Conservation (phyloP, 2,797 vertebrate genomes). For the Hydrolagus colliei region DNA sequence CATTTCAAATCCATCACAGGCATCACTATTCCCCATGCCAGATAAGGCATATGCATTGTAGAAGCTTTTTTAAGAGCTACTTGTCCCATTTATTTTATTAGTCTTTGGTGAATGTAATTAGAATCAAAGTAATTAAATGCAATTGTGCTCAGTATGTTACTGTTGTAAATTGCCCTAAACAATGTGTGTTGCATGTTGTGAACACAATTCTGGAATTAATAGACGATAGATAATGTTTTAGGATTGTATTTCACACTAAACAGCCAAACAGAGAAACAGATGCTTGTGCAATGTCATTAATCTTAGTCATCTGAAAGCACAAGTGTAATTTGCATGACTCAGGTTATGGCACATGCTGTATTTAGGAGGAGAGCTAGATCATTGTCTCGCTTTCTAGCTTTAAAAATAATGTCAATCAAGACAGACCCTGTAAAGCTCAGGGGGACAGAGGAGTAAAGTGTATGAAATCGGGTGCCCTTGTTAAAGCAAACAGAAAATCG, state of each 20-base stretch:
- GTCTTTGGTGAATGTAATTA: constrained; percentile 99
- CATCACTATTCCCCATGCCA: constrained; percentile 85
- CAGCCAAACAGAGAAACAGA: constrained; percentile 92
- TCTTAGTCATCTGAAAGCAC: constrained; percentile 98
- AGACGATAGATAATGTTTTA: constrained; percentile 98
- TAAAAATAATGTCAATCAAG: constrained; percentile 64
- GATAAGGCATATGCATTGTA: constrained; percentile 88
- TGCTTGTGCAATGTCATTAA: constrained; percentile 95
- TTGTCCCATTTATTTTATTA: constrained; percentile 95
- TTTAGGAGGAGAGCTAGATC: constrained; percentile 75
- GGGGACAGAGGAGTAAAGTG: neutral
- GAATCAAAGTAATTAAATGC: constrained; percentile 97
- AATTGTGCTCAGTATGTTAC: constrained; percentile 84
- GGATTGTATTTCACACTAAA: constrained; percentile 99
- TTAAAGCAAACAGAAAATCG: neutral
- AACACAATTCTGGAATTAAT: constrained; percentile 96
- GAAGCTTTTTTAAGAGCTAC: constrained; percentile 81
- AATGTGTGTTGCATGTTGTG: constrained; percentile 74
- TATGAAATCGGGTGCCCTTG: neutral
- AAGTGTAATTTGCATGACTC: constrained; percentile 97
- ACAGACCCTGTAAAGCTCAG: constrained; percentile 54
- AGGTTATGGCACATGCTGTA: constrained; percentile 87
- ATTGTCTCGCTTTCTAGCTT: constrained; percentile 62
- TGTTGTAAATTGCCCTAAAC: constrained; percentile 88
- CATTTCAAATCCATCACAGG: constrained; percentile 34